Evolutionary conservation across 2,113 vertebrate genomes (phyloP).

Genomic region (Neolamprologus brichardi): DNA sequence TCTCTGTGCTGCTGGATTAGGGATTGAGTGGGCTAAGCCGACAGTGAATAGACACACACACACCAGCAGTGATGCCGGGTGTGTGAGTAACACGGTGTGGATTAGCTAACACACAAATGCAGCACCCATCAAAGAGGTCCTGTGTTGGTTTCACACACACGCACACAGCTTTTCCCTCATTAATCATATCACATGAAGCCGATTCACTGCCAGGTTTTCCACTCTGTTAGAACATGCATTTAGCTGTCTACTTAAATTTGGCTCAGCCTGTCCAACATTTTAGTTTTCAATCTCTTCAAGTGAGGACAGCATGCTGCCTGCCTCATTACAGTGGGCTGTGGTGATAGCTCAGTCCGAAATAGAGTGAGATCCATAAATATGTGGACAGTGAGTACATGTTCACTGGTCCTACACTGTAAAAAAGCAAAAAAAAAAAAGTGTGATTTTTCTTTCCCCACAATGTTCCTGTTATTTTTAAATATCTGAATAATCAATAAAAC

Average conservation of each 20-base stretch:
- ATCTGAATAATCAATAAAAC: neutral
- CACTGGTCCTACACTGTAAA: neutral
- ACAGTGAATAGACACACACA: conserved; percentile 23
- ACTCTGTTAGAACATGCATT: neutral
- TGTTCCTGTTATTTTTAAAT: neutral
- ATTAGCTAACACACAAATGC: conserved; percentile 47
- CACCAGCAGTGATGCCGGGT: conserved; percentile 24
- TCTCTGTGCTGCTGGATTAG: conserved; percentile 32
- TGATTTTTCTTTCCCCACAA: neutral
- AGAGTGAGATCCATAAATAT: neutral
- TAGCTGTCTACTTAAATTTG: neutral
- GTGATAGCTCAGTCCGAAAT: neutral
- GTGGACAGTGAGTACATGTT: neutral
- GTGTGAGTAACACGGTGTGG: conserved; percentile 43
- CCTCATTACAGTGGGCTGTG: neutral
- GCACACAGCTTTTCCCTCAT: neutral
- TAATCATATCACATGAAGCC: conserved; percentile 1
- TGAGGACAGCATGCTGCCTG: neutral
- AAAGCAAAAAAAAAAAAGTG: neutral
- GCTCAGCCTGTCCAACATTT: neutral
- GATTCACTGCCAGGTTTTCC: conserved; percentile 9
- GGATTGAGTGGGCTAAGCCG: conserved; percentile 41
- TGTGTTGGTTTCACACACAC: neutral
- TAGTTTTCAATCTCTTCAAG: neutral
- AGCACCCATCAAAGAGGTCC: conserved; percentile 36